Conservation (phyloP, 2,797 vertebrate genomes). For the Helarctos malayanus region DNA sequence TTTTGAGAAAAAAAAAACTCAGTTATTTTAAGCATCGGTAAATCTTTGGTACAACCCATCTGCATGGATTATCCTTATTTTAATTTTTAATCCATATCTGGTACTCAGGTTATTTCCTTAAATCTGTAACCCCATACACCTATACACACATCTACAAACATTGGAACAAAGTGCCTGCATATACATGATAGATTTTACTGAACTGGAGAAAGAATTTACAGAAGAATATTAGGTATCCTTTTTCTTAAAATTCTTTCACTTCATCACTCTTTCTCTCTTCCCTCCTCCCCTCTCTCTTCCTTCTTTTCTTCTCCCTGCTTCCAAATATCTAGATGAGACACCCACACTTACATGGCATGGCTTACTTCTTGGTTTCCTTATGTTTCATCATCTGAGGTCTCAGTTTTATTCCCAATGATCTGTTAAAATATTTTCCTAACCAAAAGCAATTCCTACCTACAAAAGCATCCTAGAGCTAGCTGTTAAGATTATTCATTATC, state of each 20-base stretch:
- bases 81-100: not conserved
- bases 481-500: not conserved
- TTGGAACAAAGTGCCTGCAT: accelerated
- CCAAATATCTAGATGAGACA: not conserved
- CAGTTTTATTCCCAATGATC: not conserved
- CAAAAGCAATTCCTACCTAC: not conserved
- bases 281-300: not conserved
- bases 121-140: not conserved
- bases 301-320: not conserved
- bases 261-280: not conserved
- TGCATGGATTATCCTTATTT: not conserved
- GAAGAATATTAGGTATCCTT: not conserved
- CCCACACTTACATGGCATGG: not conserved
- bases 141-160: not conserved
- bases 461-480: not conserved
- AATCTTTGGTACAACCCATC: not conserved
- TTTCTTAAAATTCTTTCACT: not conserved
- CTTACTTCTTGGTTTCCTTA: not conserved
- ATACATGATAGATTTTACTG: not conserved
- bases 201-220: not conserved
- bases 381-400: not conserved
- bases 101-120: not conserved
- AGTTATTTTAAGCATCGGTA: not conserved
- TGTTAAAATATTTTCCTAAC: not conserved
- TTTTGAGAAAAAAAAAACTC: not conserved